Base-by-base conservation (phyloP, 2,888 invertebrate genomes). In the Pristionchus exspectatus region DNA sequence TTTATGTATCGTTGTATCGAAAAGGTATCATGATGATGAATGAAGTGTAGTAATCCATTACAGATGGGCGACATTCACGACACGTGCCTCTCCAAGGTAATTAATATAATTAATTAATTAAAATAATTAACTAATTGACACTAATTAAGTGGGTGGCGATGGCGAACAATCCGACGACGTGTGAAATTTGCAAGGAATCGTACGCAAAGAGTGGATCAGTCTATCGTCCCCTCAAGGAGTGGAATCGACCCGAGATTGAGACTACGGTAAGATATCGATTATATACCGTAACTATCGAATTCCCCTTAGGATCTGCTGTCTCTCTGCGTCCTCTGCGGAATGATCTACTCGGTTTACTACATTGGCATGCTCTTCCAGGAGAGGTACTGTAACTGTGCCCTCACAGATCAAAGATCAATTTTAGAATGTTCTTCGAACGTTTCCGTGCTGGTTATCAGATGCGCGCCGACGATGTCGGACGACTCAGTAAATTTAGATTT, bases 61-160 rank as follows among this genome's bases (percentile, higher is more conserved):
- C 88, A 93, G 92, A 92, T 93, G 91, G 94, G 92, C 27, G 91
- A 93, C 77, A 92, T 93, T 27, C 93, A 93, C 90, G 93, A 92
- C 72, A 89, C 90, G 38, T 94, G 94, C 89, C 92, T 94, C 50
- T 92, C 93, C 21, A 91, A 81, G 74, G 74, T 74, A 33, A 74
- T 44, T 63, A 50, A 7, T 50, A 50, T 3, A 50, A 50, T 50
- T 10, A 50, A 63, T 63, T n/a, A 63, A 63, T 63, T n/a, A 74
- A 38, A 74, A 38, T 74, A 21, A 38, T 4, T 33, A n/a, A n/a
- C n/a, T n/a, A n/a, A n/a, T n/a, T n/a, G n/a, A n/a, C n/a, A n/a
- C 33, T 16, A 72, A 27, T 72, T 72, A 18, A 92, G 90, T 94
- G 94, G 94, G 93, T 94, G 44, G 90, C 88, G 18, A 90, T 91